Base-by-base conservation (phyloP, 2,888 invertebrate genomes). In the Hybos culiciformis region DNA sequence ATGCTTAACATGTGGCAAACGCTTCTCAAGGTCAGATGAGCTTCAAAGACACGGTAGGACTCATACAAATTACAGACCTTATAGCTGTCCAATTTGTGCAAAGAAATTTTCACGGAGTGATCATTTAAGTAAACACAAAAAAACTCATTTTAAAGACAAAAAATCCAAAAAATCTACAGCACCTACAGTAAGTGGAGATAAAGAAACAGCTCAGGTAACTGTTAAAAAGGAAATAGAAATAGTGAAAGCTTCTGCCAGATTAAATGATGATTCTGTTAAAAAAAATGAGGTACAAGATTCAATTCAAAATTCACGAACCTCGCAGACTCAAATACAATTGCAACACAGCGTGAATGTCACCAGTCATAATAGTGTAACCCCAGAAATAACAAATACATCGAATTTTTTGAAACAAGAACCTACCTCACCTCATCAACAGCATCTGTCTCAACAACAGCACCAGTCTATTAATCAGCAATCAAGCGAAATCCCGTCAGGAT, bases 31-130 rank as follows among this genome's bases (percentile, higher is more conserved):
- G 41, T 90, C 88, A 26, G 92, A 93, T 59, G 92, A 93, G 59
- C 69, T 93, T 24, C 88, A 90, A 60, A 74, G 92, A 34, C 93
- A 93, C 58, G 68, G 84, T 15, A 71, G 92, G 23, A 92, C 90
- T 0, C 92, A 93, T 58, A 84, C 91, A 0, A 87, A 86, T 1
- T 91, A 92, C 60, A 90, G 91, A 53, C 72, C 88, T 26, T 92
- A 91, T 61, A 77, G 80, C 2, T 93, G 93, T 58, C 77, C 79
- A 34, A 73, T 80, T n/a, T 93, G 93, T 63, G 75, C 79, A 31
- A 94, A 93, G 62, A 73, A 85, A 39, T 93, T 93, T 65, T 91
- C 90, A 79, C 72, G 93, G 17, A 88, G 88, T 48, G 93, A 93
- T 61, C 93, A 94, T 61, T 71, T 94, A n/a, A 82, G 80, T 47